These are phyloP conservation scores for Chrysomela aeneicollis DNA, from an alignment of 2,888 invertebrate species.

Conservation along the genomic window DNA sequence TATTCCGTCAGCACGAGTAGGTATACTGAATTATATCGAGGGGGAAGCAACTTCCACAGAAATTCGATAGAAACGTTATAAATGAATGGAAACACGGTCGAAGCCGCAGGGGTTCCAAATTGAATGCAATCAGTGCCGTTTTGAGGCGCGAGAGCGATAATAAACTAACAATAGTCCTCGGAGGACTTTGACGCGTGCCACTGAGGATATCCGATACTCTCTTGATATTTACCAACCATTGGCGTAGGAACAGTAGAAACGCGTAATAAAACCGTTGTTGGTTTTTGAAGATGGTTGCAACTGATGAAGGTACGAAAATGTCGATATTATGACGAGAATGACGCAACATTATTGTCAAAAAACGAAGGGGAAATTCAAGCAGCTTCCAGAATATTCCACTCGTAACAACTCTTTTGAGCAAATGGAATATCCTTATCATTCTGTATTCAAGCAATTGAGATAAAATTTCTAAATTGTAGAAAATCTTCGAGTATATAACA, in stretches of 20 bases:
- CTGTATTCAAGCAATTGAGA: too few species aligned
- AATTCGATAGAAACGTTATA: conserved; percentile 22
- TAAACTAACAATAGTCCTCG: conserved; percentile 54
- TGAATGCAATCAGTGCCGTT: conserved; percentile 57
- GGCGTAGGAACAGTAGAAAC: conserved; percentile 21
- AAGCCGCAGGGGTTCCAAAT: conserved; percentile 45
- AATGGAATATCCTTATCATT: too few species aligned
- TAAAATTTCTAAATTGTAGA: too few species aligned
- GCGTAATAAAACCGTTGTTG: too few species aligned
- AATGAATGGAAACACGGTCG: conserved; percentile 34
- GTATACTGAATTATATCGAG: conserved; percentile 28
- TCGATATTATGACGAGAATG: too few species aligned
- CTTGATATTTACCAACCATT: conserved; percentile 41
- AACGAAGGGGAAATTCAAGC: too few species aligned
- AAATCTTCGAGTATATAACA: too few species aligned
- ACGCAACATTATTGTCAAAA: too few species aligned
- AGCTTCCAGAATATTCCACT: too few species aligned
- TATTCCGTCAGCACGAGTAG: not conserved
- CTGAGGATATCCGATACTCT: conserved; percentile 24
- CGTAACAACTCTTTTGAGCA: too few species aligned
- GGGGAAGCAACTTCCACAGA: conserved; percentile 4
- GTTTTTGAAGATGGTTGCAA: too few species aligned
- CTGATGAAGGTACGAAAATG: not conserved
- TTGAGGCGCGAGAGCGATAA: conserved; percentile 55
- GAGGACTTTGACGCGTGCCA: conserved; percentile 36